phyloP scores from a whole-genome alignment of 2,113 vertebrate genomes.

The Mirounga angustirostris region DNA sequence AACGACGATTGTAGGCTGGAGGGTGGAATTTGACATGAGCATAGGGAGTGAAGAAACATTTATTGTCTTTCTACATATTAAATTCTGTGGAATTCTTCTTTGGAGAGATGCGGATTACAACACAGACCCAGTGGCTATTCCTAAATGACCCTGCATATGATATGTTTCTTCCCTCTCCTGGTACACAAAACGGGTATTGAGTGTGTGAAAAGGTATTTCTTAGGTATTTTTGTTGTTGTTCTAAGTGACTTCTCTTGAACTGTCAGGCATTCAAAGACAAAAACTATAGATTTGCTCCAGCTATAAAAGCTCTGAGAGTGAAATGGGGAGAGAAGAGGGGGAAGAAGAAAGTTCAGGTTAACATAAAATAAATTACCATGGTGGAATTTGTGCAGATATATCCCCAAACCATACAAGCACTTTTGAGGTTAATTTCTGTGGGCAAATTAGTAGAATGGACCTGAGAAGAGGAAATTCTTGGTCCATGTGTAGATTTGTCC shows the following conservation, averaged over 20 bases:
- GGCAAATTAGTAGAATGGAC: background rate
- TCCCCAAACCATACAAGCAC: background rate
- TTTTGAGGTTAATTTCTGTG: slow-evolving; percentile 17
- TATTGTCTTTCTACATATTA: background rate
- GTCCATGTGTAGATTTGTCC: background rate
- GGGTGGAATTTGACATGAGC: background rate
- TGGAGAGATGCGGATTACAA: background rate
- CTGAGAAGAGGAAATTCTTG: background rate
- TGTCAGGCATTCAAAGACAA: background rate
- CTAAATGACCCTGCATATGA: background rate
- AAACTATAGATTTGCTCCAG: background rate
- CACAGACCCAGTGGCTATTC: background rate
- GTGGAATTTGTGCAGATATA: background rate
- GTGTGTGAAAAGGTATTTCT: background rate
- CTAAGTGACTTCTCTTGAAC: background rate
- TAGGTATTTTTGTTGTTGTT: background rate
- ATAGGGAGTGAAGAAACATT: background rate
- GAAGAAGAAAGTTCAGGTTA: background rate
- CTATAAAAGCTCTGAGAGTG: background rate
- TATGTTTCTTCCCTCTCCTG: background rate
- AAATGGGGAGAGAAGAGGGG: background rate
- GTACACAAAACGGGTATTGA: background rate
- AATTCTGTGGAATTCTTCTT: background rate
- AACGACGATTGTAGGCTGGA: background rate
- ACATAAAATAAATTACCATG: background rate